A percentile compares a stretch with the other conserved stretches of the same genome.
Conservation (phyloP, 2,113 vertebrate genomes). For the Mus musculus region GRCm39 chr9:59617501-59618000, state of each 20-base stretch:
- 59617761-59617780: not conserved
- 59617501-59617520: not conserved
- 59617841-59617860: constrained; percentile 98
- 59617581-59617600: not conserved
- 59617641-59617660: not conserved
- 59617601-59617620: not conserved
- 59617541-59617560: not conserved
- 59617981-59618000: not conserved
- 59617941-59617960: not conserved
- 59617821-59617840: constrained; percentile 98
- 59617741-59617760: not conserved
- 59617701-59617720: not conserved
- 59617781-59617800: constrained; percentile 97
- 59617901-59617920: not conserved
- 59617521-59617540: not conserved
- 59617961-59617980: not conserved
- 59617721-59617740: not conserved
- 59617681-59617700: not conserved
- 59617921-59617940: not conserved
- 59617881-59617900: constrained; percentile 92
- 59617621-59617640: too few species aligned
- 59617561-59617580: not conserved
- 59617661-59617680: not conserved
- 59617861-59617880: constrained; percentile 97
- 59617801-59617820: constrained; percentile 95